Percentiles rank a stretch among this genome's conserved stretches.
These are phyloP conservation scores for Palythoa grandis DNA, from an alignment of 92 coral and sea anemone genomes.

Conservation along the genomic window DNA sequence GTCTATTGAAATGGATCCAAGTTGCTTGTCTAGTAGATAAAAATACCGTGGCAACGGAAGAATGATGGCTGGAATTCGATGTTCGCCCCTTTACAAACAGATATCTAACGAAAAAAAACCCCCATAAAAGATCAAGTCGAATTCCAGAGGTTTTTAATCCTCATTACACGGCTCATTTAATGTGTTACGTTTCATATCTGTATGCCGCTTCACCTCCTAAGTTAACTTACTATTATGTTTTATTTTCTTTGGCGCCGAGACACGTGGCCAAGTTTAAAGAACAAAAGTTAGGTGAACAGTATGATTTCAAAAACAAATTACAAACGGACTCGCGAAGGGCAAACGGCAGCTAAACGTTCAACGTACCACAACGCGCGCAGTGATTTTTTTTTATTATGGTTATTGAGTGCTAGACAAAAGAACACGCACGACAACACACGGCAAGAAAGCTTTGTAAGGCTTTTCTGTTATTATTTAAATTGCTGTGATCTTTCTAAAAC, in stretches of 20 bases:
- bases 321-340: background rate
- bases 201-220: background rate
- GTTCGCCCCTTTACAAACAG: background rate
- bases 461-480: background rate
- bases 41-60: background rate
- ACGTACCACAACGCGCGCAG: background rate
- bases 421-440: background rate
- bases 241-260: slow-evolving; percentile 7
- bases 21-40: background rate
- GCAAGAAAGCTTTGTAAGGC: background rate
- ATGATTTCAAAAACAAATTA: background rate
- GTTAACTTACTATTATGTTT: slow-evolving; percentile 6
- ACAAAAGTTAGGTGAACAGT: slow-evolving; percentile 10
- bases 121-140: background rate
- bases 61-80: background rate
- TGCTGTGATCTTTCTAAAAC: slow-evolving; percentile 14
- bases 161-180: slow-evolving; percentile 35
- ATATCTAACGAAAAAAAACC: background rate
- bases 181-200: background rate
- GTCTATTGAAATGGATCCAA: background rate
- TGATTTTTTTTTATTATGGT: background rate
- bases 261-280: slow-evolving; percentile 34
- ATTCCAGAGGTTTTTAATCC: slow-evolving; percentile 17
- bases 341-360: background rate
- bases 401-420: background rate